Percentiles rank a stretch among this genome's conserved stretches.
Conservation (phyloP, 2,113 vertebrate species). For the Oreochromis tanganicae region DNA sequence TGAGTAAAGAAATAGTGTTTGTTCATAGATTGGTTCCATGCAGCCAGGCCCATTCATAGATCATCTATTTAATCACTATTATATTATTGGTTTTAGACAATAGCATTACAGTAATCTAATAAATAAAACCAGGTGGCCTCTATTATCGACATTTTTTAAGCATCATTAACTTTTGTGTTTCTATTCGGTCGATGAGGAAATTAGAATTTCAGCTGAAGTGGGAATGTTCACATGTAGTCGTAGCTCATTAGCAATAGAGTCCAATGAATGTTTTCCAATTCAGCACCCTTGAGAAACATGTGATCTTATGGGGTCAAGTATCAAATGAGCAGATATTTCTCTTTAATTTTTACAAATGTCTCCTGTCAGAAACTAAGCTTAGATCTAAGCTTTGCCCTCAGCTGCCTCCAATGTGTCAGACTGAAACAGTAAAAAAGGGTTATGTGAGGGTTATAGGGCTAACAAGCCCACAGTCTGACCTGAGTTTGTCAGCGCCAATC, state of each 20-base stretch:
- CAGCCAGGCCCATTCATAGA: background rate
- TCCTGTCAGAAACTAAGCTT: slow-evolving; percentile 8
- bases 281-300: background rate
- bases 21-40: background rate
- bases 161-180: background rate
- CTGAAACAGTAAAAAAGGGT: slow-evolving; percentile 65
- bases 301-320: slow-evolving; percentile 6
- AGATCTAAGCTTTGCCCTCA: slow-evolving; percentile 13
- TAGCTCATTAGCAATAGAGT: background rate
- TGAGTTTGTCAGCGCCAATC: slow-evolving; percentile 64
- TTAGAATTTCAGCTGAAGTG: background rate
- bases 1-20: background rate
- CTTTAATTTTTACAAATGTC: slow-evolving; percentile 15
- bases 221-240: background rate
- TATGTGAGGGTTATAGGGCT: slow-evolving; percentile 64
- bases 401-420: slow-evolving; percentile 32
- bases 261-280: background rate
- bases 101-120: slow-evolving; percentile 17
- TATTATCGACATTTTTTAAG: background rate
- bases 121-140: background rate
- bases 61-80: background rate
- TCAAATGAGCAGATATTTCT: background rate
- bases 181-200: background rate
- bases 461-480: slow-evolving; percentile 67
- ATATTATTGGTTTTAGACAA: background rate